Evolutionary conservation across 2,113 vertebrate genomes (phyloP).

Genomic region (Phyllopteryx taeniolatus): DNA sequence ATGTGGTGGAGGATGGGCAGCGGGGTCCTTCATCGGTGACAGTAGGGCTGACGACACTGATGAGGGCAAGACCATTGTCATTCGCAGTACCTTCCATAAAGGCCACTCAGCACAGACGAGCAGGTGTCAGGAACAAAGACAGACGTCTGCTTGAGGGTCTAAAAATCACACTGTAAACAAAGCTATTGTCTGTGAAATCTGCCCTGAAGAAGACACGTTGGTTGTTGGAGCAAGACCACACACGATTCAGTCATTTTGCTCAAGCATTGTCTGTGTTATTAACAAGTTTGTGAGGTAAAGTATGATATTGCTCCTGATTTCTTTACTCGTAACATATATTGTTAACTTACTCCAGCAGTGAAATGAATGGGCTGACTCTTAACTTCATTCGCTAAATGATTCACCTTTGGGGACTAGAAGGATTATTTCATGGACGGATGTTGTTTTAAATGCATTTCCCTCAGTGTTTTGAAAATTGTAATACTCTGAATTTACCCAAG

Average conservation of each 20-base stretch:
- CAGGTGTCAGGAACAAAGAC: conserved; percentile 48
- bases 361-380: too few species aligned
- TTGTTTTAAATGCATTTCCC: background rate
- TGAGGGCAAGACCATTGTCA: conserved; percentile 63
- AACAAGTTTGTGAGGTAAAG: background rate
- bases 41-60: conserved; percentile 31
- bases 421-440: background rate
- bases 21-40: conserved; percentile 23
- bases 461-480: background rate
- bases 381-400: too few species aligned
- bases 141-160: conserved; percentile 43
- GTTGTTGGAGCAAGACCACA: background rate
- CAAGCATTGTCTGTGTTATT: background rate
- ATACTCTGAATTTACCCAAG: background rate
- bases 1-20: background rate
- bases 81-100: conserved; percentile 51
- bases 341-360: background rate
- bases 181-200: conserved; percentile 54
- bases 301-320: background rate
- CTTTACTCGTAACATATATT: background rate
- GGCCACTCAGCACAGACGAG: conserved; percentile 42
- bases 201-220: conserved; percentile 25
- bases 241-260: background rate
- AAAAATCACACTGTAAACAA: conserved; percentile 51
- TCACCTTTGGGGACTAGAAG: too few species aligned